Conservation (phyloP, 2,888 invertebrate species). For the Tuta absoluta region DNA sequence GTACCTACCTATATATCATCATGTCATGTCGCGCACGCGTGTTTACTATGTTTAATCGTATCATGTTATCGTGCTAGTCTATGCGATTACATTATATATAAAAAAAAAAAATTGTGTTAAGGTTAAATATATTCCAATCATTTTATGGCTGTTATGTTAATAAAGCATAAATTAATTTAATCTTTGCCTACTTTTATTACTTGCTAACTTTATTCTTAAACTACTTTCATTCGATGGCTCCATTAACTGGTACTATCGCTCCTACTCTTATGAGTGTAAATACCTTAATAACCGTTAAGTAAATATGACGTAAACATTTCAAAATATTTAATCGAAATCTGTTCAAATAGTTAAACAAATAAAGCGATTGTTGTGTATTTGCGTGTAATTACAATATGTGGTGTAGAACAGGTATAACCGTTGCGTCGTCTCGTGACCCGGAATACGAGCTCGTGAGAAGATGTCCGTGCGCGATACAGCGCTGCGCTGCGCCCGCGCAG, state of each 20-base stretch:
- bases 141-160: no score
- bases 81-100: no score
- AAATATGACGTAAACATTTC: background rate
- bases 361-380: constrained; percentile 41
- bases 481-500: constrained; percentile 32
- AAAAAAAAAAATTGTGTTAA: no score
- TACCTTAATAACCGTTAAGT: background rate
- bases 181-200: no score
- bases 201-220: no score
- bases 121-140: no score
- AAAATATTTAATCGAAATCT: background rate
- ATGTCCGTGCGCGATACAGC: constrained; percentile 52
- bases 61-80: background rate
- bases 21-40: no score
- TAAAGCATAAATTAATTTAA: no score
- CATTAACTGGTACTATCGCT: no score
- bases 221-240: no score
- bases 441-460: constrained; percentile 57
- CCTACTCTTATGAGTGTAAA: background rate
- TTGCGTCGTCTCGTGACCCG: constrained; percentile 63
- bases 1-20: no score
- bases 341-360: background rate
- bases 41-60: background rate
- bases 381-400: constrained; percentile 42
- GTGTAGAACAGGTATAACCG: constrained; percentile 57